phyloP scores from a whole-genome alignment of 2,888 invertebrate genomes.

The Drosophila monieri region DNA sequence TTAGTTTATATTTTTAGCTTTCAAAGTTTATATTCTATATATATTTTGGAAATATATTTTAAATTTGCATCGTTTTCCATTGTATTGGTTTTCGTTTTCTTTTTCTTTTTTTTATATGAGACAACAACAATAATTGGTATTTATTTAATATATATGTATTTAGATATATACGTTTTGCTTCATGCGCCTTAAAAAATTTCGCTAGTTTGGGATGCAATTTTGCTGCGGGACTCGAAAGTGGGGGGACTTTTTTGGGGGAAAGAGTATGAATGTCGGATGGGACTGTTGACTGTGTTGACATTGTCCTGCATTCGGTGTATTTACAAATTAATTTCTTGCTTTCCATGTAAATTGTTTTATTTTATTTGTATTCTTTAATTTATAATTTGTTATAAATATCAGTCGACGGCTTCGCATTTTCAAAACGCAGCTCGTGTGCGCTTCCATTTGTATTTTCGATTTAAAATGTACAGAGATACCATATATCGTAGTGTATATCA shows the following conservation, averaged over 20 bases:
- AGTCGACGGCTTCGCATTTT: slow-evolving; percentile 78
- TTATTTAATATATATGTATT: slow-evolving; percentile 74
- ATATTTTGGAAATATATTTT: slow-evolving; percentile 54
- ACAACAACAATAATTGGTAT: slow-evolving; percentile 77
- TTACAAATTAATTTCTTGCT: slow-evolving; percentile 53
- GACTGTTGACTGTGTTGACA: slow-evolving; percentile 29
- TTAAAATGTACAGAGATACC: slow-evolving; percentile 31
- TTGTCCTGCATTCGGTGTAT: slow-evolving; percentile 35
- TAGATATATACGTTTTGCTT: slow-evolving; percentile 49
- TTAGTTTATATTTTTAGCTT: slow-evolving; percentile 33
- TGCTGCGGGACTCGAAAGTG: slow-evolving; percentile 22
- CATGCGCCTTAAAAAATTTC: slow-evolving; percentile 69
- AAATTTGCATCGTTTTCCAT: slow-evolving; percentile 47
- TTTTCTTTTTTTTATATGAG: slow-evolving; percentile 66
- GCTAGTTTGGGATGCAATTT: slow-evolving; percentile 68
- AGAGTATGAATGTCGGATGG: slow-evolving; percentile 13
- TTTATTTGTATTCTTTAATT: slow-evolving; percentile 52
- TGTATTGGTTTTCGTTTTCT: slow-evolving; percentile 30
- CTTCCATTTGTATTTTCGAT: slow-evolving; percentile 53
- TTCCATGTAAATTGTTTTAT: slow-evolving; percentile 28
- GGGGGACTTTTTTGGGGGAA: slow-evolving; percentile 1
- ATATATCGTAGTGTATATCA: slow-evolving; percentile 25
- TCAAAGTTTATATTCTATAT: slow-evolving; percentile 53
- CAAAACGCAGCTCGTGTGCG: slow-evolving; percentile 51
- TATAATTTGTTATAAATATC: slow-evolving; percentile 79